These are phyloP conservation scores for Pipistrellus pipistrellus DNA, from an alignment of 2,797 vertebrate genomes.

Conservation along the genomic window DNA sequence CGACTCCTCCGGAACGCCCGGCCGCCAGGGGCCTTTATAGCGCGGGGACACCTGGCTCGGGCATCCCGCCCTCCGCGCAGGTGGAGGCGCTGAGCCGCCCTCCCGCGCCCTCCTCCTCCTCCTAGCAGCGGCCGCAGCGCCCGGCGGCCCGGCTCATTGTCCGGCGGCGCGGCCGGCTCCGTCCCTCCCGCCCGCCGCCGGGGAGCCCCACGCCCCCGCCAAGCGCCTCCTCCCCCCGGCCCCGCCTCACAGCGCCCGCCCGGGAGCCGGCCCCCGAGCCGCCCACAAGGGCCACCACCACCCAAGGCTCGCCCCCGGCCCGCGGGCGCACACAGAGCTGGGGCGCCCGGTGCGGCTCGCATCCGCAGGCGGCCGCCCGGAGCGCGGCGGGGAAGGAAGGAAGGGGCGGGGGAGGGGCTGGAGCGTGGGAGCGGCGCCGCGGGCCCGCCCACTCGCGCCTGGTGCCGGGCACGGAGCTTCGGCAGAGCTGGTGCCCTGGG, in stretches of 20 bases:
- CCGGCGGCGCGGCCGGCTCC: not conserved
- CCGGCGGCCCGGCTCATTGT: slow-evolving; percentile 63
- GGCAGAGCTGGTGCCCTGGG: not conserved
- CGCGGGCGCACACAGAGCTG: slow-evolving; percentile 65
- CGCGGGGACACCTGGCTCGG: slow-evolving; percentile 63
- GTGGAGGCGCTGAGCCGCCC: slow-evolving; percentile 47
- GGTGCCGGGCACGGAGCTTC: not conserved
- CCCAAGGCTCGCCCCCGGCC: not conserved
- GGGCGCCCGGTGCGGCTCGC: not conserved
- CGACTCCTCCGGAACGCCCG: not conserved
- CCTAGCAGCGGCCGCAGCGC: slow-evolving; percentile 43
- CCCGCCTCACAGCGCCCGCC: slow-evolving; percentile 66
- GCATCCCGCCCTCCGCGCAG: slow-evolving; percentile 66
- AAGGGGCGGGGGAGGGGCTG: not conserved
- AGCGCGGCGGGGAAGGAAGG: not conserved
- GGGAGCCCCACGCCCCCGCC: slow-evolving; percentile 72
- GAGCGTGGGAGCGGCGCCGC: slow-evolving; percentile 54
- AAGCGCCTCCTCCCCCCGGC: slow-evolving; percentile 56
- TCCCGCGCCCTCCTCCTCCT: slow-evolving; percentile 29
- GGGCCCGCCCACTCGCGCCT: not conserved
- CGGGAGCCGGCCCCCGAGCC: not conserved
- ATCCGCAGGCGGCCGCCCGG: not conserved
- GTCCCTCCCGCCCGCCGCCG: slow-evolving; percentile 27
- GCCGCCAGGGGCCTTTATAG: not conserved
- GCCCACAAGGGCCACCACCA: not conserved